Conservation (phyloP, 2,797 vertebrate genomes). For the Anniella stebbinsi region DNA sequence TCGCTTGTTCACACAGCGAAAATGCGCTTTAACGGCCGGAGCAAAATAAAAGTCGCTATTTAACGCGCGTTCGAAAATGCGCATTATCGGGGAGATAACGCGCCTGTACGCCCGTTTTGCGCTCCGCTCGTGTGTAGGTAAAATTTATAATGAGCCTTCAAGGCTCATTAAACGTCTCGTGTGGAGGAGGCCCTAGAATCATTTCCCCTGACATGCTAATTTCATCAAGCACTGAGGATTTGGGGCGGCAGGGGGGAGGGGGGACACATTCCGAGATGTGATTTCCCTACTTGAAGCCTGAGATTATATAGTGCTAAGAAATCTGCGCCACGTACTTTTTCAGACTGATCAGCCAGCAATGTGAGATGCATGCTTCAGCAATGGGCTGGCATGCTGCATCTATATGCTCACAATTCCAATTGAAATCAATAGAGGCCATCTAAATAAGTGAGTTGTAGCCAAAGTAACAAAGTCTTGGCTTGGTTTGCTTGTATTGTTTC, state of each 20-base stretch:
- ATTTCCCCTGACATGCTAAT: background rate
- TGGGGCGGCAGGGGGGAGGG: background rate
- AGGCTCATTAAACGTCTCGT: no score
- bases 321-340: background rate
- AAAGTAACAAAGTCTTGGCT: background rate
- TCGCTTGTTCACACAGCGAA: no score
- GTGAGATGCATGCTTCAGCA: background rate
- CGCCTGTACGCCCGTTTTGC: no score
- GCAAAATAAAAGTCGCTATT: no score
- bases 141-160: no score
- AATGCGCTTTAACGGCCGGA: no score
- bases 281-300: constrained; percentile 2
- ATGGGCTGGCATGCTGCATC: constrained; percentile 3
- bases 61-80: no score
- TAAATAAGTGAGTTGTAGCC: background rate
- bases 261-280: background rate
- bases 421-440: background rate
- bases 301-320: background rate
- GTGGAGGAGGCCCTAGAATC: background rate
- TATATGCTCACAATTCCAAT: background rate
- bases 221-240: background rate
- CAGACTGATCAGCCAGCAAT: background rate
- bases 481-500: background rate
- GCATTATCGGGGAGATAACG: no score
- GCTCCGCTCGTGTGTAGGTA: no score